phyloP scores from a whole-genome alignment of 2,113 vertebrate genomes.

The Alexandromys fortis region DNA sequence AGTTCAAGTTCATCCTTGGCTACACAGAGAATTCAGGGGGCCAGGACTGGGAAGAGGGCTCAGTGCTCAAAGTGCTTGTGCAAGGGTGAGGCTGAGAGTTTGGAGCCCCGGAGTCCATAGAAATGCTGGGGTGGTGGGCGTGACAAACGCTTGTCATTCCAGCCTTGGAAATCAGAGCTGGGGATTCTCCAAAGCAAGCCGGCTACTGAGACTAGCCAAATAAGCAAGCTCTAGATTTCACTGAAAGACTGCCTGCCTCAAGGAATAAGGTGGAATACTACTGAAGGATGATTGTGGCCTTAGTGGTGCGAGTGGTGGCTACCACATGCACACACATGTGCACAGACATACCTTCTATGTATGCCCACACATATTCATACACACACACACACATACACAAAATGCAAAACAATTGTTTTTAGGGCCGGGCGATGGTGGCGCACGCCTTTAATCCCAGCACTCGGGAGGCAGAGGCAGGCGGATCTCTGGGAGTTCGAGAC shows the following conservation, averaged over 20 bases:
- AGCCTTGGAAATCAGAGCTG: neutral
- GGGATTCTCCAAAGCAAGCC: neutral
- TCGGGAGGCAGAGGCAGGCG: too few relatives aligned
- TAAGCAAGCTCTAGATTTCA: neutral
- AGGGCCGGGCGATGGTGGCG: too few relatives aligned
- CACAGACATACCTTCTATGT: neutral
- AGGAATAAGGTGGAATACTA: neutral
- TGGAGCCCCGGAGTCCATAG: neutral
- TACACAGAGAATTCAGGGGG: neutral
- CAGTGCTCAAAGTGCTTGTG: neutral
- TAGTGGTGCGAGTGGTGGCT: too few relatives aligned
- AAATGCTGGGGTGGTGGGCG: neutral
- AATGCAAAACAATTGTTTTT: neutral
- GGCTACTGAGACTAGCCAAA: too few relatives aligned
- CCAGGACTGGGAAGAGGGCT: neutral
- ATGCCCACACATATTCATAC: neutral
- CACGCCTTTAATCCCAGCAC: too few relatives aligned
- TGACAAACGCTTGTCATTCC: neutral
- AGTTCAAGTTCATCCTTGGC: neutral
- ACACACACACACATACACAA: neutral
- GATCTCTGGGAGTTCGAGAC: too few relatives aligned
- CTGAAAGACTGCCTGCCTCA: neutral
- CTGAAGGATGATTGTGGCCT: neutral
- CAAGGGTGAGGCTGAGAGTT: neutral
- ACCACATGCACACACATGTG: too few relatives aligned